Percentiles rank a stretch among this genome's conserved stretches.
phyloP scores from a whole-genome alignment of 2,113 vertebrate genomes.

The Thunnus thynnus region DNA sequence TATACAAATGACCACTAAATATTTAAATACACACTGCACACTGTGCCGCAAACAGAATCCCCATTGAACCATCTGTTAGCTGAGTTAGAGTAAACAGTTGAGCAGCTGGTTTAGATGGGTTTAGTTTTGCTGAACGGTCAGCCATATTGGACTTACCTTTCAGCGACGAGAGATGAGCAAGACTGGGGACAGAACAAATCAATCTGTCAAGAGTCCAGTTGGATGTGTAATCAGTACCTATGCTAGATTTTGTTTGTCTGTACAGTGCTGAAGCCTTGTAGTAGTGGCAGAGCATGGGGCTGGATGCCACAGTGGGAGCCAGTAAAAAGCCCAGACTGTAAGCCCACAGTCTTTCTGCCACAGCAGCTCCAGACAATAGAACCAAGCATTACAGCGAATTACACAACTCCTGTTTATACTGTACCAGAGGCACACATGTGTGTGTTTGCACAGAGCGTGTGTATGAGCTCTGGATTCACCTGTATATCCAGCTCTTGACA shows the following conservation, averaged over 20 bases:
- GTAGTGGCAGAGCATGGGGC: constrained; percentile 28
- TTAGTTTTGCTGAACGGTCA: constrained; percentile 60
- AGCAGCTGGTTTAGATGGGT: constrained; percentile 64
- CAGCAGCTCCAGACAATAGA: constrained; percentile 77
- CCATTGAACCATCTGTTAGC: constrained; percentile 56
- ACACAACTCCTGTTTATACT: constrained; percentile 65
- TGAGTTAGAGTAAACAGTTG: constrained; percentile 55
- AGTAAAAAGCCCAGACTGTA: constrained; percentile 58
- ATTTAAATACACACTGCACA: not conserved
- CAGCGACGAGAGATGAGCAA: constrained; percentile 46
- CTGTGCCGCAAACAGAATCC: not conserved
- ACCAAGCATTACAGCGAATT: constrained; percentile 54
- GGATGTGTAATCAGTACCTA: constrained; percentile 75
- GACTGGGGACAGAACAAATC: constrained; percentile 83
- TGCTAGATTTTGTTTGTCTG: constrained; percentile 24
- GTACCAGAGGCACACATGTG: constrained; percentile 29
- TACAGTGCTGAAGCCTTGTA: constrained; percentile 35
- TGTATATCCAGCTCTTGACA: constrained; percentile 96
- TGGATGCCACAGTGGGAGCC: constrained; percentile 32
- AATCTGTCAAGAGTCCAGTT: constrained; percentile 91
- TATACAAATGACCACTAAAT: not conserved
- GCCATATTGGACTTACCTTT: constrained; percentile 73
- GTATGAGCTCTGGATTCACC: constrained; percentile 79
- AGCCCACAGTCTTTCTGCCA: constrained; percentile 75
- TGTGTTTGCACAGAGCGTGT: not conserved